Base-by-base conservation (phyloP, 2,797 vertebrate genomes). In the Oreortyx pictus region DNA sequence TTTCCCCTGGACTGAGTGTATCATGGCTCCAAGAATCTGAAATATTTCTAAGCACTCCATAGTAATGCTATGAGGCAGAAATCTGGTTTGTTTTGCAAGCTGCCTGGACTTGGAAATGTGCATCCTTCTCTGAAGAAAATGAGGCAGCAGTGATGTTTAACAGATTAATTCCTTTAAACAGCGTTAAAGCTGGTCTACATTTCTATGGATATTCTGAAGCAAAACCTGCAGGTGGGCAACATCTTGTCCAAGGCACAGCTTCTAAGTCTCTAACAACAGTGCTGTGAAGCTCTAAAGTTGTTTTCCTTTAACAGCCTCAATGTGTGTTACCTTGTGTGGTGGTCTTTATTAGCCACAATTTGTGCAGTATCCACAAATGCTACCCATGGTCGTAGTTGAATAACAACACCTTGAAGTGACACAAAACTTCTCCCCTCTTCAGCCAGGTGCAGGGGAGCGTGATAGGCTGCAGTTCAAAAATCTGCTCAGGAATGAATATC, bases 141-240 rank as follows among this genome's bases (percentile, higher is more conserved):
- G 14, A 64, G 61, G 68, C 35, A 82, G 50, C n/a, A 19, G 8
- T 85, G 39, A 72, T n/a, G 43, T 80, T 88, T 61, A 82, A 65
- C 72, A 90, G 73, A 50, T 67, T 83, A 66, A 62, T 82, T 72
- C 66, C 50, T 81, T 87, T 75, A 81, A 93, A 49, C 16, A 5
- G 2, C 52, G 17, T 79, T 90, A 75, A 59, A 77, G 47, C 82
- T 82, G 61, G 39, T 65, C 81, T 88, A 29, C 23, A 5, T 86
- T 88, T 54, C 33, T 12, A 6, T 72, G 86, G 37, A 29, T 82
- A 10, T 71, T 94, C 50, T 70, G 85, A 84, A 86, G 72, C 60
- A 76, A 11, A 90, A 82, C 29, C 43, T 88, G 68, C n/a, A 57
- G 74, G 22, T 90, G 64, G 59, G 24, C 83, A 85, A 49, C 50